These are phyloP conservation scores for Heliconius cydno DNA, from an alignment of 2,888 invertebrate genomes.

Conservation along the genomic window DNA sequence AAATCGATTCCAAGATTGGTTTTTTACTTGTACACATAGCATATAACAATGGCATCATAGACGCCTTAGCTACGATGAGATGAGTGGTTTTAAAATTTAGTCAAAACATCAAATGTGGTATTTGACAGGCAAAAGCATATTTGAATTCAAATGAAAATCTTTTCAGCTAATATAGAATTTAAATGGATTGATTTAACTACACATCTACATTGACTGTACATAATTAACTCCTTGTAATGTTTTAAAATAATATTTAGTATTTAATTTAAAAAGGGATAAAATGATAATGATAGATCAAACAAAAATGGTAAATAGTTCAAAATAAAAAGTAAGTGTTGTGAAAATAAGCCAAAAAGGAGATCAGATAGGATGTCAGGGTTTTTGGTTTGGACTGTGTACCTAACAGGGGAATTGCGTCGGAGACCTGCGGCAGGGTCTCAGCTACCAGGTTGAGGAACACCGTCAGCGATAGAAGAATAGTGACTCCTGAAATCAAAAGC, in stretches of 20 bases:
- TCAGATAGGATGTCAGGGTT: conserved; percentile 61
- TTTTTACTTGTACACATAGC: conserved; percentile 46
- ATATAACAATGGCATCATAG: conserved; percentile 36
- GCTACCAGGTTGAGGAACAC: conserved; percentile 99
- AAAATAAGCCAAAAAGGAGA: conserved; percentile 67
- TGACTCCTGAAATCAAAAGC: conserved; percentile 96
- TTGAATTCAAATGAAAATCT: conserved; percentile 39
- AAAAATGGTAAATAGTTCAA: conserved; percentile 58
- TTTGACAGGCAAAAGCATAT: conserved; percentile 44
- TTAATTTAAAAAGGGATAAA: conserved; percentile 54
- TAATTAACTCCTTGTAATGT: conserved; percentile 83
- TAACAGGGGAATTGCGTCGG: conserved; percentile 99
- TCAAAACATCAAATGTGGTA: conserved; percentile 39
- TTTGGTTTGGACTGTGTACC: conserved; percentile 88
- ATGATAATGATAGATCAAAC: conserved; percentile 50
- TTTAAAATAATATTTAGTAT: conserved; percentile 74
- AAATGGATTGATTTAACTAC: conserved; percentile 26
- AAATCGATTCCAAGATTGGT: conserved; percentile 78
- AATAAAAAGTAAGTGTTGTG: conserved; percentile 56
- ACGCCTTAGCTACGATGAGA: conserved; percentile 40
- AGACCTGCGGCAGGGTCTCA: conserved; percentile 99
- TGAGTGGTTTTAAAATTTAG: conserved; percentile 45
- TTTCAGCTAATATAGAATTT: conserved; percentile 43
- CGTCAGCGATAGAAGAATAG: conserved; percentile 99
- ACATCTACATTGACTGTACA: conserved; percentile 50